A percentile compares a stretch with the other conserved stretches of the same genome.
phyloP scores from a whole-genome alignment of 2,888 invertebrate species.

The Acleris literana region DNA sequence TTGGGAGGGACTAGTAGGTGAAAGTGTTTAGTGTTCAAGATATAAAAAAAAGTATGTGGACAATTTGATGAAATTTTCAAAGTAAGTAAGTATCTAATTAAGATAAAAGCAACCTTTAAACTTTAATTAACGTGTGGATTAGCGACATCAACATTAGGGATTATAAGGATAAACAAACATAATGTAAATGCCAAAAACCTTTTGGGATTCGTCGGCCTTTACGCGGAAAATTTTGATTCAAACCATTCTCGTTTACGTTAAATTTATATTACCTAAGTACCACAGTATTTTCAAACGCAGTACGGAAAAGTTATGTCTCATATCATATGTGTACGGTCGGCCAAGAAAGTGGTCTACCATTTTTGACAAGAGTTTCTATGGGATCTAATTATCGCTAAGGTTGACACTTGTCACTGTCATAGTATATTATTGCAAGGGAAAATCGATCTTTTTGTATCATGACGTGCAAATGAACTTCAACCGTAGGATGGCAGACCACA shows the following conservation, averaged over 20 bases:
- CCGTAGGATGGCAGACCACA: too few relatives aligned
- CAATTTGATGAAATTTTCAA: neutral
- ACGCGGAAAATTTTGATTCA: constrained; percentile 52
- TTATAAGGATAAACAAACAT: constrained; percentile 7
- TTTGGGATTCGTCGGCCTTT: constrained; percentile 34
- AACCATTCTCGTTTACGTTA: constrained; percentile 38
- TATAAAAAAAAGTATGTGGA: too few relatives aligned
- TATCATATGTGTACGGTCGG: too few relatives aligned
- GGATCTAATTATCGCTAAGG: too few relatives aligned
- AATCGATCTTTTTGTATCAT: too few relatives aligned
- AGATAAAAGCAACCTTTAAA: constrained; percentile 4
- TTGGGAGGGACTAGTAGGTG: too few relatives aligned
- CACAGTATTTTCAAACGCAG: constrained; percentile 6
- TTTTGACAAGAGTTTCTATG: too few relatives aligned
- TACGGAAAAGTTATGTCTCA: neutral
- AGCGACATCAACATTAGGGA: constrained; percentile 20
- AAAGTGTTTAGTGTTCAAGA: too few relatives aligned
- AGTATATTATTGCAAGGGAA: too few relatives aligned
- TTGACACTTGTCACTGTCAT: too few relatives aligned
- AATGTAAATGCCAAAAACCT: constrained; percentile 21
- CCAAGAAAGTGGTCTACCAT: too few relatives aligned
- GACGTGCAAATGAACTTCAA: too few relatives aligned
- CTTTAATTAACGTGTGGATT: constrained; percentile 25
- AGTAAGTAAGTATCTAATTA: constrained; percentile 1
- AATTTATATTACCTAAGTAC: constrained; percentile 10